Evolutionary conservation across 2,113 vertebrate species (phyloP).

Genomic region (Guaruba guarouba): DNA sequence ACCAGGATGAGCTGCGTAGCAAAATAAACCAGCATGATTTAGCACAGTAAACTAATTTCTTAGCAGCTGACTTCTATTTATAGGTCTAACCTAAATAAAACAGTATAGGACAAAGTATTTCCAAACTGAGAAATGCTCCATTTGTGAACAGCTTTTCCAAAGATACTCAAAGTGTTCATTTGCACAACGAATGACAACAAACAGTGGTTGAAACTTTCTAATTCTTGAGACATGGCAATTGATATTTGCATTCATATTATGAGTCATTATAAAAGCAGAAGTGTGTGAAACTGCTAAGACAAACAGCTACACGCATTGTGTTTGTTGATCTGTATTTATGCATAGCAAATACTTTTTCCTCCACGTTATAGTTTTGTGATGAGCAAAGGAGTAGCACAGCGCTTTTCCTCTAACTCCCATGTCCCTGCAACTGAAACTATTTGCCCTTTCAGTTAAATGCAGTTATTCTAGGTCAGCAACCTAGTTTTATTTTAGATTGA

Average conservation of each 20-base stretch:
- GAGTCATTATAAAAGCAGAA: constrained; percentile 18
- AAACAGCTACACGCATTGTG: neutral
- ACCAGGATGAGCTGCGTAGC: neutral
- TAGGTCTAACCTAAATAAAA: neutral
- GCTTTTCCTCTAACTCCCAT: neutral
- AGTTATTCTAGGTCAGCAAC: neutral
- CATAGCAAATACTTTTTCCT: neutral
- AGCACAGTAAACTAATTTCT: constrained; percentile 22
- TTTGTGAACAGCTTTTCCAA: constrained; percentile 2
- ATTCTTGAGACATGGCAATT: neutral
- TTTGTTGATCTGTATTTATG: constrained; percentile 2
- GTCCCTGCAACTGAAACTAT: neutral
- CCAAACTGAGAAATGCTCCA: neutral
- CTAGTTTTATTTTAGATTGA: neutral
- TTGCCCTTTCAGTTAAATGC: neutral
- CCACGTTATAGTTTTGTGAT: neutral
- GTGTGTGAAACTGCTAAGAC: neutral
- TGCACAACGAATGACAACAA: neutral
- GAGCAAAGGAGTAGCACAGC: neutral
- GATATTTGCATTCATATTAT: constrained; percentile 14
- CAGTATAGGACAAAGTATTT: neutral
- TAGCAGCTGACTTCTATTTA: neutral
- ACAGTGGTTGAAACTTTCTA: constrained; percentile 8
- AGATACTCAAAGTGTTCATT: neutral
- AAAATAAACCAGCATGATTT: neutral